Evolutionary conservation across 92 coral and sea anemone species (phyloP), one percentile per base, ranked within the genome.

Genomic region (Umimayanthus kanabou): DNA sequence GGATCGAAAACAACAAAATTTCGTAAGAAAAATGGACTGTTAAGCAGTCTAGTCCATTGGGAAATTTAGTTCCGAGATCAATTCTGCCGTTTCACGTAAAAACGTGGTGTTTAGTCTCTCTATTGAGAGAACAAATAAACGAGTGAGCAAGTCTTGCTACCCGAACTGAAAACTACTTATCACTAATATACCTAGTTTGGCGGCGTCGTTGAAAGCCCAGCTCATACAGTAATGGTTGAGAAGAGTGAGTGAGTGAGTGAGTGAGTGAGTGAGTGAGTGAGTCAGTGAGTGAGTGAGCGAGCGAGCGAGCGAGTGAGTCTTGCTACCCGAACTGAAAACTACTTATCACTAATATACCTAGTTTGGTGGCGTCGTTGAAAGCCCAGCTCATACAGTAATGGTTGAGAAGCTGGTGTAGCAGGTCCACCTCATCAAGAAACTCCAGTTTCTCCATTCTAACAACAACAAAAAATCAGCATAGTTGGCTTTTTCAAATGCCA

Each of bases 361-460:
- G 77, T 20, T 94, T 90, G 26, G 80, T 11, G 22, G 89, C 89
- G 79, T 97, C 99, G 69, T 97, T 97, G 78, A 87, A 91, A 1
- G 97, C 97, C 99, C 99, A 97, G 67, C 94, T 89, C 66, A 97
- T 89, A 82, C 99, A 95, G 80, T 97, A 97, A 81, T 97, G 99
- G 16, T 93, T 87, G 26, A 93, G 90, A 20, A 97, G 92, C 85
- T 97, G 97, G 40, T 90, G 91, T 23, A 97, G 89, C n/a, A 97
- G 93, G 80, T 97, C 91, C 70, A 97, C 97, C 79, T 97, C 99
- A 74, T 97, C 99, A 33, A 95, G 93, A 88, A 97, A 95, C 89
- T 97, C 99, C 30, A 97, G 91, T 89, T 90, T 92, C 88, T 97
- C 99, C 77, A 97, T 94, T 89, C 99, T 97, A 65, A n/a, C 61